Percentiles rank a stretch among this genome's conserved stretches.
Conservation (phyloP, 2,113 vertebrate species). For the Trogon surrucura region DNA sequence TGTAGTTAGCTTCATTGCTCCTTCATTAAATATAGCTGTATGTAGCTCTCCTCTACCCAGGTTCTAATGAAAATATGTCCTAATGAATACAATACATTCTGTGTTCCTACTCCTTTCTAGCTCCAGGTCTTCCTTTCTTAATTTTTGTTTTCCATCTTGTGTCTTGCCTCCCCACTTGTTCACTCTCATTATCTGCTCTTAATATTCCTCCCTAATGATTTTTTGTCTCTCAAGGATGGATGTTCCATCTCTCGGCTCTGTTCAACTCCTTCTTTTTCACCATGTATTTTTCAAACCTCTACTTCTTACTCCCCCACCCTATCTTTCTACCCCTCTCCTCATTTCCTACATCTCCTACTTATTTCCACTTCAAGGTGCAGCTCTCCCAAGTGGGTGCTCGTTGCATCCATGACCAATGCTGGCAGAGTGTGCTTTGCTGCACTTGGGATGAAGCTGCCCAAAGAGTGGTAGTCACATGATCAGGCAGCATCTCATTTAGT, state of each 20-base stretch:
- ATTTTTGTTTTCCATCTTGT: not conserved
- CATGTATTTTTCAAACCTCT: not conserved
- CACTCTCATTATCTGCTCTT: not conserved
- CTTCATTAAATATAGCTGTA: not conserved
- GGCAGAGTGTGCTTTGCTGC: not conserved
- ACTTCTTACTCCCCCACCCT: not conserved
- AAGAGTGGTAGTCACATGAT: not conserved
- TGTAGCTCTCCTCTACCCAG: not conserved
- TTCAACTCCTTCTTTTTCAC: not conserved
- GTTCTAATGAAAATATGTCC: not conserved
- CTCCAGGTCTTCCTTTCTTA: not conserved
- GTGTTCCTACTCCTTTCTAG: not conserved
- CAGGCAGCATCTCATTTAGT: not conserved
- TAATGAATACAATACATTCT: not conserved
- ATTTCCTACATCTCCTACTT: not conserved
- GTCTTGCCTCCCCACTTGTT: not conserved
- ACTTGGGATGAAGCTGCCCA: not conserved
- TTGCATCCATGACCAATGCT: accelerated
- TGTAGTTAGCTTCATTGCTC: not conserved
- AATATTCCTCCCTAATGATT: not conserved
- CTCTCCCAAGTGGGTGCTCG: accelerated
- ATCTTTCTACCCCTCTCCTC: not conserved
- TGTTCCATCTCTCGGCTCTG: not conserved
- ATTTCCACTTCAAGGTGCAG: not conserved
- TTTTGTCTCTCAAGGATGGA: not conserved